phyloP scores from a whole-genome alignment of 2,888 invertebrate species.

The Microchrysa polita region DNA sequence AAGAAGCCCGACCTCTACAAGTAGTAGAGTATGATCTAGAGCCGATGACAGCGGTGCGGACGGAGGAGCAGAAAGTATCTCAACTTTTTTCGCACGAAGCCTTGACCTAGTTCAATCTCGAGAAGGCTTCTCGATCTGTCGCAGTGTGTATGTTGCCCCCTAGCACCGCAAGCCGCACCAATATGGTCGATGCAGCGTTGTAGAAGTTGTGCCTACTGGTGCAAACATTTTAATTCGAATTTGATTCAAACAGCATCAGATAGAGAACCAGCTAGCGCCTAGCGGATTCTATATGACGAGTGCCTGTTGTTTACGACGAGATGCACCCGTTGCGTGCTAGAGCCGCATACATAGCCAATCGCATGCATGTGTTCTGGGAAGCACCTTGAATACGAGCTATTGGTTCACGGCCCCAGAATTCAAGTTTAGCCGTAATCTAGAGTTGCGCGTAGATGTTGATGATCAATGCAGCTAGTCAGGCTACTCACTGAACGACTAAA shows the following conservation, averaged over 20 bases:
- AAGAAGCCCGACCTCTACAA: neutral
- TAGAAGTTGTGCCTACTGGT: neutral
- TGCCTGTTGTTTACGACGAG: neutral
- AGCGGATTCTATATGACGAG: neutral
- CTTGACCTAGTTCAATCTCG: conserved; percentile 64
- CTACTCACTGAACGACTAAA: no score
- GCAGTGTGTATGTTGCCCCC: conserved; percentile 3
- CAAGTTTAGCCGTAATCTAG: conserved; percentile 34
- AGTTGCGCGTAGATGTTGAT: neutral
- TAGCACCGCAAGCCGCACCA: neutral
- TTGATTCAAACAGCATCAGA: conserved; percentile 4
- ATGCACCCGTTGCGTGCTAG: neutral
- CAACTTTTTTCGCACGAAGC: conserved; percentile 56
- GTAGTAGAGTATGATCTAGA: neutral
- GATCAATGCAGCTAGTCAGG: neutral
- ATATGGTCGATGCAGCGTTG: neutral
- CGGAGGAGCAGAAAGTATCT: conserved; percentile 50
- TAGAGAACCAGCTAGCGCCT: conserved; percentile 25
- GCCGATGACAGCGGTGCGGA: conserved; percentile 13
- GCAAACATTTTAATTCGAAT: conserved; percentile 23
- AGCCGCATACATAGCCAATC: conserved; percentile 7
- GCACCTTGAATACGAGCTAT: conserved; percentile 59
- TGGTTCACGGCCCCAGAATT: conserved; percentile 47
- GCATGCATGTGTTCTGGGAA: conserved; percentile 56
- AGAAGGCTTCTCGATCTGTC: conserved; percentile 50